Percentiles rank a stretch among this genome's conserved stretches.
Conservation (phyloP, 2,113 vertebrate species). For the Indicator indicator region DNA sequence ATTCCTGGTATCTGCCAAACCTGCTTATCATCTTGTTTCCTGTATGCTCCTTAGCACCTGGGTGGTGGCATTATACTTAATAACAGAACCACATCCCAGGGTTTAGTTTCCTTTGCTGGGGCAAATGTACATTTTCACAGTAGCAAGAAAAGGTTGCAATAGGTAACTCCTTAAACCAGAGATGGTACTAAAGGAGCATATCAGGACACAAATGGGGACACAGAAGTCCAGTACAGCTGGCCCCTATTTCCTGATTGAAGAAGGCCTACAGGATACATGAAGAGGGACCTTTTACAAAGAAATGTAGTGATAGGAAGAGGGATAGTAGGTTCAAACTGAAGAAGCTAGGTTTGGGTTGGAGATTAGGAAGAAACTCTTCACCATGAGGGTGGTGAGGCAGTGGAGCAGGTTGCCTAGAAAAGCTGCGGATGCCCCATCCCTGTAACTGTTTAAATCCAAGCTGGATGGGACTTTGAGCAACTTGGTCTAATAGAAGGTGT, state of each 20-base stretch:
- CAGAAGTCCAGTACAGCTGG: not conserved
- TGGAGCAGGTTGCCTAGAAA: too few relatives aligned
- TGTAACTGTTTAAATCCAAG: too few relatives aligned
- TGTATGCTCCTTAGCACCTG: not conserved
- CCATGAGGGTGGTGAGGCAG: too few relatives aligned
- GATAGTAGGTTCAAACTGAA: too few relatives aligned
- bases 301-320: too few relatives aligned
- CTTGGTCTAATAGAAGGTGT: too few relatives aligned
- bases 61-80: not conserved
- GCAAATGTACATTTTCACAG: not conserved
- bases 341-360: too few relatives aligned
- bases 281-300: too few relatives aligned
- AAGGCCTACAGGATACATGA: too few relatives aligned
- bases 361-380: too few relatives aligned
- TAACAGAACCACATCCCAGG: not conserved
- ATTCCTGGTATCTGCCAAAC: not conserved
- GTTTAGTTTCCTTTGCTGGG: not conserved
- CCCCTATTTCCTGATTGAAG: not conserved
- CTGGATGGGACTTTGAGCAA: too few relatives aligned
- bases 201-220: not conserved
- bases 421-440: too few relatives aligned
- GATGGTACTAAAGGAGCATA: not conserved
- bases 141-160: not conserved
- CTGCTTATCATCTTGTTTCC: not conserved
- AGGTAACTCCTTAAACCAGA: not conserved